Conservation (phyloP, 1,140 invertebrate species). For the Drosophila repleta region DNA sequence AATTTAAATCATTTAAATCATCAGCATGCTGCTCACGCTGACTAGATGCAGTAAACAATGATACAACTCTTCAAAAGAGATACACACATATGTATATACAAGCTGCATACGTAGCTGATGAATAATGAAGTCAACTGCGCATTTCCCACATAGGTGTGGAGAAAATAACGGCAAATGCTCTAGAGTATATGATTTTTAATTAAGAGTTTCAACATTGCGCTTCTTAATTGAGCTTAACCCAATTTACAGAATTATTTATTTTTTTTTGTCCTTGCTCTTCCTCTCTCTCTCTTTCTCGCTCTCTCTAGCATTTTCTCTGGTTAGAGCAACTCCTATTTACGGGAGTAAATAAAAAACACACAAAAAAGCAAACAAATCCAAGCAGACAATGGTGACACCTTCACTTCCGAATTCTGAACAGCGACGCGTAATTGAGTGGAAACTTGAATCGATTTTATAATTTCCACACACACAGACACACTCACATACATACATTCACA, state of each 20-base stretch:
- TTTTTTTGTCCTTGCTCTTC: not conserved
- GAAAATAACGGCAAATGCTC: no score
- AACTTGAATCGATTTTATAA: slow-evolving; percentile 68
- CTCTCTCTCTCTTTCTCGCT: no score
- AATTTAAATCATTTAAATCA: not conserved
- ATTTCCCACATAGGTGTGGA: no score
- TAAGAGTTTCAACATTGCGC: not conserved
- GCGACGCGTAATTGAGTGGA: slow-evolving; percentile 74
- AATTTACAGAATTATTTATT: not conserved
- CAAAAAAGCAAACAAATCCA: slow-evolving; percentile 11
- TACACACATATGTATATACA: no score
- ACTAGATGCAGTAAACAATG: not conserved
- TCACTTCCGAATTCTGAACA: slow-evolving; percentile 34
- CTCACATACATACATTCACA: not conserved
- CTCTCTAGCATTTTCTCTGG: no score
- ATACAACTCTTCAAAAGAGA: not conserved
- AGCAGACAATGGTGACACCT: slow-evolving; percentile 26
- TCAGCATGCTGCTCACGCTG: not conserved
- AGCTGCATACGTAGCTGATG: not conserved
- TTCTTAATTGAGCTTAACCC: slow-evolving; percentile 1
- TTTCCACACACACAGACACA: slow-evolving; percentile 28
- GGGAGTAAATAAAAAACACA: not conserved
- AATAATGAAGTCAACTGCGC: no score
- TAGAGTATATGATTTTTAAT: not conserved
- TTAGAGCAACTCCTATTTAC: no score